Evolutionary conservation across 2,113 vertebrate genomes (phyloP), one percentile per base, ranked within the genome.

Genomic region (Apteryx mantelli): DNA sequence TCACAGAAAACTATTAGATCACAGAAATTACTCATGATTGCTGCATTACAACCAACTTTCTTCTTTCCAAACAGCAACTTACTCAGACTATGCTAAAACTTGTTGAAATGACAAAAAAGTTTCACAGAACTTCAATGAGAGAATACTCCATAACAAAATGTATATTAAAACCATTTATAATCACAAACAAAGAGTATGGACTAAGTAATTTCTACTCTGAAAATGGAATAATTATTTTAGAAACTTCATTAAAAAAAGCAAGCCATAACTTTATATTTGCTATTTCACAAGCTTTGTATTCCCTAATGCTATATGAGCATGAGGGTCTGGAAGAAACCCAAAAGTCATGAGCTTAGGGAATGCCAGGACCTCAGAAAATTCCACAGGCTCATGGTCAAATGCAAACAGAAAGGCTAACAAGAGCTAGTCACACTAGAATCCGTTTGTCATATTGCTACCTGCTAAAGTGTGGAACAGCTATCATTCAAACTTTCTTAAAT

Each of bases 351-450:
- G 61, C 81, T 34, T 89, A 34, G 88, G 90, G 91, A 97, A 97
- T 92, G 94, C 34, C 88, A 97, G 85, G 93, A 97, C 77, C 95
- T 98, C 92, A 11, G 11, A 95, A 96, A 97, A 97, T 97, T 97
- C 92, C 92, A 96, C 75, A 94, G 86, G 93, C 91, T 97, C 73
- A 61, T 97, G 71, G 91, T 95, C 91, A 97, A 97, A 93, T 2
- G 32, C 89, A 95, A 98, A 97, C 83, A 97, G 78, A 95, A 95
- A 96, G 65, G 85, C 70, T 91, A 96, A 88, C 14, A 65, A 96
- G 92, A 95, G 74, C 50, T 77, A 94, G 63, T 61, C 81, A 96
- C 5, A 13, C 91, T 38, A 58, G 76, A 92, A 93, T 78, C 44
- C 74, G 58, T 86, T 66, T 95, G 84, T 94, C 83, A 92, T 61